Base-by-base conservation (phyloP, 2,888 invertebrate genomes). In the Drosophila cognata region DNA sequence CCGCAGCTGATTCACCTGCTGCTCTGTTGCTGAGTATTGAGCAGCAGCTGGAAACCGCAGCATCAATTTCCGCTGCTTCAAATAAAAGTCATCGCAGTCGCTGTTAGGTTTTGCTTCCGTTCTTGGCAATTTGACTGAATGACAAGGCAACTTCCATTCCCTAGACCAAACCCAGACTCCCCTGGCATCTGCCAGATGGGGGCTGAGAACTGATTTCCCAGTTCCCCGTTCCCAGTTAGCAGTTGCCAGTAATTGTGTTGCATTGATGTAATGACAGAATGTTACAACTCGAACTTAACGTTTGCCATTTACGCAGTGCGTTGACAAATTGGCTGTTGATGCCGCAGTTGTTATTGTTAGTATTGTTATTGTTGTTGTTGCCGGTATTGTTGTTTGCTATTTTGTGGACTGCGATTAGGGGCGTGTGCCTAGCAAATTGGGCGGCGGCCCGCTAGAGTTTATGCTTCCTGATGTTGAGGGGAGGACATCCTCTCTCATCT, bases 291-390 rank as follows among this genome's bases (percentile, higher is more conserved):
- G 38, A 72, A 62, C 51, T 55, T 58, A 46, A 36, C 61, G 58
- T 67, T 76, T 73, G 62, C 51, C 58, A 68, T 77, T 80, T 68
- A 53, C 77, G 69, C 73, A 73, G 57, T 43, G 56, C 73, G 60
- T 64, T 87, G 88, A 84, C 85, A 89, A 84, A 89, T 84, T 84
- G 73, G 82, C 74, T 75, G 71, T 75, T 63, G 58, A 61, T 65
- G 68, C 53, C 64, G 52, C 66, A 63, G 60, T 67, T 73, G 67
- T 46, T 67, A 51, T 74, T 73, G 59, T 61, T 60, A 25, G 16
- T 67, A 55, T 65, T 67, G 10, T 70, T 57, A 35, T 46, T 69
- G 35, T 60, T 51, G 36, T 7, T 43, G 51, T 60, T 51, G 43
- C 43, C 51, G 43, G 57, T 61, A 25, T 55, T 50, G 53, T 48